These are phyloP conservation scores for Cyrtorhinus lividipennis DNA, from an alignment of 1,140 invertebrate species.

Conservation along the genomic window DNA sequence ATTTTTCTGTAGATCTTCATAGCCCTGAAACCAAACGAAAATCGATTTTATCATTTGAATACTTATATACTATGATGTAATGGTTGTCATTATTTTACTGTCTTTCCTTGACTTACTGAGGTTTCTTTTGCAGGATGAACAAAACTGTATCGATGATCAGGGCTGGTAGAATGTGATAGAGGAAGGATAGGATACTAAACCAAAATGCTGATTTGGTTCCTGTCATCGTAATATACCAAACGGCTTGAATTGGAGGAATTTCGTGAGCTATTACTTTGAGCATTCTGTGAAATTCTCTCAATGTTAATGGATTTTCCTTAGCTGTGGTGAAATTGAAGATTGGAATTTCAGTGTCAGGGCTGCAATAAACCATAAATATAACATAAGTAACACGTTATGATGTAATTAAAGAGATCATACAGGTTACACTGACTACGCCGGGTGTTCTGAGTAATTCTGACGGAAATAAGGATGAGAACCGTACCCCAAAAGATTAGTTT, in stretches of 20 bases:
- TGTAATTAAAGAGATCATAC: too few relatives aligned
- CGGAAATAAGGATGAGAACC: too few relatives aligned
- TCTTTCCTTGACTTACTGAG: slow-evolving; percentile 12
- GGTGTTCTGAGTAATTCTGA: too few relatives aligned
- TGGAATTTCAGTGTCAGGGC: neutral
- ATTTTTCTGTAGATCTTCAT: slow-evolving; percentile 57
- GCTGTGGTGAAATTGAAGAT: slow-evolving; percentile 54
- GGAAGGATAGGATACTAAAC: neutral
- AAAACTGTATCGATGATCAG: slow-evolving; percentile 7
- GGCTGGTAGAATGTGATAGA: slow-evolving; percentile 7
- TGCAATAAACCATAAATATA: slow-evolving; percentile 1
- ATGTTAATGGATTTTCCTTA: slow-evolving; percentile 47
- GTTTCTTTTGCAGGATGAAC: neutral
- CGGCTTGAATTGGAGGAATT: neutral
- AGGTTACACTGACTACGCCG: too few relatives aligned
- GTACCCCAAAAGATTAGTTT: slow-evolving; percentile 30
- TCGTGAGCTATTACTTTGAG: neutral
- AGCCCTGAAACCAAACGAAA: slow-evolving; percentile 54
- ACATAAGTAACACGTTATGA: too few relatives aligned
- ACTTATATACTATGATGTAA: too few relatives aligned
- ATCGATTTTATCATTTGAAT: slow-evolving; percentile 3
- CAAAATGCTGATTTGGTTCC: neutral
- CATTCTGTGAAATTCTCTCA: slow-evolving; percentile 39
- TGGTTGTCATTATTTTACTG: too few relatives aligned
- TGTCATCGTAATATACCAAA: slow-evolving; percentile 9